Evolutionary conservation across 1,140 invertebrate genomes (phyloP), one percentile per base, ranked within the genome.

Genomic region (Lineus longissimus): DNA sequence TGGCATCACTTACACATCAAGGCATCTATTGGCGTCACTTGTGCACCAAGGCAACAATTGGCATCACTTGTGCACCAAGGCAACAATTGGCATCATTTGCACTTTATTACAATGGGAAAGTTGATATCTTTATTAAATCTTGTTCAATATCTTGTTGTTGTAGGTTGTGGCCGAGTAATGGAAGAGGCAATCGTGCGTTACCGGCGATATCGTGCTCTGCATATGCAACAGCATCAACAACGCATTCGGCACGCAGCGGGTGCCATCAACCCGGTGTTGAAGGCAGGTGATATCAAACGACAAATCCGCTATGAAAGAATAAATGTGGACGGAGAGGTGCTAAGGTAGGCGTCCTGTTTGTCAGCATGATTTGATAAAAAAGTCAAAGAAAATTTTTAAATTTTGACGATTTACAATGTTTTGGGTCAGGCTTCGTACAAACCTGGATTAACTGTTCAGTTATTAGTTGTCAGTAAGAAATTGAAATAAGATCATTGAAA

Each of bases 281-380:
- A 27, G 9, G 15, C 15, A 4, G 43, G 58, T 25, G 67, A 66
- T 54, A 27, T 62, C 1, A 59, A 47, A 45, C 47, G 54, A 54
- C 65, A 69, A 59, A 61, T 64, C 15, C 58, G 69, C 59, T 65
- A 45, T 68, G 69, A 72, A 51, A 29, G 68, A 19, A 65, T 74
- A 22, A 63, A 23, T 43, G 61, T 73, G 31, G 74, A 77, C 66
- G 69, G 73, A 33, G 76, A 77, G 45, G 43, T 73, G 33, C 36
- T 76, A 19, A 75, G 74, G 74, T 76, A 69, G 27, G 33, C 22
- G 13, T 65, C 7, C 17, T 19, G 6, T 15, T 36, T 36, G 19
- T 51, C 4, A 13, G 19, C 40, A 43, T 19, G 40, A 43, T 43
- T 43, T 43, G 11, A 19, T 43, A 11, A 19, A 43, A 43, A 11